Evolutionary conservation across 2,113 vertebrate genomes (phyloP).

Genomic region (Neofelis nebulosa): DNA sequence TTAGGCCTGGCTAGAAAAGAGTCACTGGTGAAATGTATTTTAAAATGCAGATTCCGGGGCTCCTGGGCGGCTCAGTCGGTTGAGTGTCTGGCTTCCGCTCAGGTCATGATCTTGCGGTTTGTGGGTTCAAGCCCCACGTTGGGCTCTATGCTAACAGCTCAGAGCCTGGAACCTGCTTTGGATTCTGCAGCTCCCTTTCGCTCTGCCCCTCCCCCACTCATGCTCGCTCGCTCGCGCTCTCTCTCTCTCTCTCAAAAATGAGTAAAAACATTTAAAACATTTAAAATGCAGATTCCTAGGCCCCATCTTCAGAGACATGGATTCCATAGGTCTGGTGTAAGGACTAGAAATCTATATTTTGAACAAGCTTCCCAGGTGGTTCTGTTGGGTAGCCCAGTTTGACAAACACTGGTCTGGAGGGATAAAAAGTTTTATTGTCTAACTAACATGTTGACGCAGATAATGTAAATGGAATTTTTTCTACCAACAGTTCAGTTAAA

Average conservation of each 20-base stretch:
- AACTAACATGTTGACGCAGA: neutral
- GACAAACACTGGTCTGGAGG: neutral
- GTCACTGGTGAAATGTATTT: neutral
- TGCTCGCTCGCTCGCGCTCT: fast-evolving
- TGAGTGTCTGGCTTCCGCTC: no score
- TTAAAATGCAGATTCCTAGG: neutral
- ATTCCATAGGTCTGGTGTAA: neutral
- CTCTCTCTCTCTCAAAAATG: no score
- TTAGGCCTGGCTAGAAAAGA: neutral
- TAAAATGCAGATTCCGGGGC: neutral
- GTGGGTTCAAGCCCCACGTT: no score
- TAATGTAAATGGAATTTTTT: neutral
- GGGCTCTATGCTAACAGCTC: no score
- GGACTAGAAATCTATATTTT: neutral
- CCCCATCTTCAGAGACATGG: neutral
- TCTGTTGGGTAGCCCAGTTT: neutral
- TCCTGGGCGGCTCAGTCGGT: no score
- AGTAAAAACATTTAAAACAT: no score
- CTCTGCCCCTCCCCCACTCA: no score
- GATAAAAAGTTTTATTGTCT: neutral
- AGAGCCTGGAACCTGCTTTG: no score
- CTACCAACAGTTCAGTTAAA: neutral
- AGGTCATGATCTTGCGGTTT: no score
- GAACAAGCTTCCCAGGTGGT: neutral
- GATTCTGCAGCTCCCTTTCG: no score